Percentiles rank a stretch among this genome's conserved stretches.
Conservation (phyloP, 2,888 invertebrate species). For the Dynastes maya region DNA sequence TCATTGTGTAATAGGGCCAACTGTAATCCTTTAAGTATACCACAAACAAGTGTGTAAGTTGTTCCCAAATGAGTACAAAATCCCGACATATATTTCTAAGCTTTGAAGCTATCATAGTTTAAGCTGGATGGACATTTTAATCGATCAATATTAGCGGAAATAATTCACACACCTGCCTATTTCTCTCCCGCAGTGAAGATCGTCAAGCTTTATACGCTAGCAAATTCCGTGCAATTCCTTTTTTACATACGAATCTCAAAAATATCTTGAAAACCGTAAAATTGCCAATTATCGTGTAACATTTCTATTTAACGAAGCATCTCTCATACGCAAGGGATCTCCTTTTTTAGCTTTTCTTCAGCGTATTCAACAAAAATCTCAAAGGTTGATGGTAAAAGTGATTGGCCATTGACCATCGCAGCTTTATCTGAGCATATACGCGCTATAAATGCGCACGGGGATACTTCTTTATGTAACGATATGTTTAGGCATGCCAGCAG, state of each 20-base stretch:
- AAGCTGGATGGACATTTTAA: too few relatives aligned
- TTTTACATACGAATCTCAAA: conserved; percentile 4
- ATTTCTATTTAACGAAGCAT: conserved; percentile 18
- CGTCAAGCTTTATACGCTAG: too few relatives aligned
- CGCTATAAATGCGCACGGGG: conserved; percentile 16
- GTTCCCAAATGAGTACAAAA: too few relatives aligned
- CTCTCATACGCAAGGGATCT: not conserved
- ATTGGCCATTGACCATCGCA: not conserved
- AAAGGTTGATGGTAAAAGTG: not conserved
- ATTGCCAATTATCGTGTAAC: conserved; percentile 48
- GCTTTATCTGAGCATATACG: not conserved
- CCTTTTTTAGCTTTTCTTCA: conserved; percentile 13
- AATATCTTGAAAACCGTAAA: conserved; percentile 49
- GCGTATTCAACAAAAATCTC: conserved; percentile 5
- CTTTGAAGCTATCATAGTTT: too few relatives aligned
- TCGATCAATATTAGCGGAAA: too few relatives aligned
- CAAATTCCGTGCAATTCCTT: not conserved
- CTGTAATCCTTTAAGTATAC: too few relatives aligned
- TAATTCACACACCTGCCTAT: too few relatives aligned
- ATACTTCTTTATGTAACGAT: conserved; percentile 22
- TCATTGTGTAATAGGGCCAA: too few relatives aligned
- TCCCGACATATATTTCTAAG: too few relatives aligned
- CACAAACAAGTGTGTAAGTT: too few relatives aligned
- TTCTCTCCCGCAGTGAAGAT: too few relatives aligned
- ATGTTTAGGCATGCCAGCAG: conserved; percentile 25